Conservation (phyloP, 2,888 invertebrate species). For the Coleophora flavipennella region DNA sequence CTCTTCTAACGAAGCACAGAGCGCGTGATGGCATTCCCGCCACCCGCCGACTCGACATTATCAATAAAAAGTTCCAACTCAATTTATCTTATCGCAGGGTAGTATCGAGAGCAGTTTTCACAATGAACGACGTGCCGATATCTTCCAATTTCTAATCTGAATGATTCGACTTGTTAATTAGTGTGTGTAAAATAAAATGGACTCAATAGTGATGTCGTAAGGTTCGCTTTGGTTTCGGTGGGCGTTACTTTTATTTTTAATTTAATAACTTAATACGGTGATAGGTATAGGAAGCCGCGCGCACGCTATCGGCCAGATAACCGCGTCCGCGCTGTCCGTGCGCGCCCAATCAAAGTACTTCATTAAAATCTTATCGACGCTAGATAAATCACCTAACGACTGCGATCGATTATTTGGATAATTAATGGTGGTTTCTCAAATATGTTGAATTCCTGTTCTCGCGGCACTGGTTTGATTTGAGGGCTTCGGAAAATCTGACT, state of each 20-base stretch:
- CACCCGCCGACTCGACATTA: constrained; percentile 38
- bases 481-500: constrained; percentile 21
- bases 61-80: constrained; percentile 60
- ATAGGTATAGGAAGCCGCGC: constrained; percentile 63
- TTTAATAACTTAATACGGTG: constrained; percentile 68
- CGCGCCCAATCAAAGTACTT: constrained; percentile 71
- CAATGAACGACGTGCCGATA: constrained; percentile 71
- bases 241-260: constrained; percentile 50
- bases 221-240: constrained; percentile 28
- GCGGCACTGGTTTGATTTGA: constrained; percentile 37
- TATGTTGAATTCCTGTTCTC: constrained; percentile 55
- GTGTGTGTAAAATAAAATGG: constrained; percentile 22
- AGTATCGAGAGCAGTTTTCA: constrained; percentile 68
- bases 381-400: constrained; percentile 71
- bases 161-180: constrained; percentile 69
- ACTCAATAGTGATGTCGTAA: constrained; percentile 21
- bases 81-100: constrained; percentile 66
- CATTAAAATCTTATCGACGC: constrained; percentile 72
- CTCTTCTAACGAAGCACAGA: too few relatives aligned
- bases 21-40: too few relatives aligned
- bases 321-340: constrained; percentile 52
- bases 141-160: constrained; percentile 69
- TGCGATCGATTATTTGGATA: constrained; percentile 71
- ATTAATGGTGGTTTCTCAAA: constrained; percentile 65
- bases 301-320: constrained; percentile 61